Evolutionary conservation across 2,113 vertebrate genomes (phyloP), one percentile per base, ranked within the genome.

Genomic region (Hyaena hyaena): DNA sequence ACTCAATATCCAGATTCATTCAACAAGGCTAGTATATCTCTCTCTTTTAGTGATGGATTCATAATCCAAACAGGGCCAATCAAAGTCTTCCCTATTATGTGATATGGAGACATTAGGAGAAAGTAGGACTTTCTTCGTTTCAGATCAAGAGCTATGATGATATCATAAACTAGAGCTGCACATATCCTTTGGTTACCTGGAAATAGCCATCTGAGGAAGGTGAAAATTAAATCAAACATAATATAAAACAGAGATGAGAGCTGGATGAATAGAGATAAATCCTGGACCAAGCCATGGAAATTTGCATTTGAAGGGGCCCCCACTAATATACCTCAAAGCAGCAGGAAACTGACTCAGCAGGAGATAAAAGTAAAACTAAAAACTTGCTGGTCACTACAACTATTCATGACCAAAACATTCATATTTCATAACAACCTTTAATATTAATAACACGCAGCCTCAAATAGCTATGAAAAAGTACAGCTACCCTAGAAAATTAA

Each of bases 141-240:
- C 53, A 73, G 28, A 58, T 58, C 10, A 71, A 76, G 5, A 86
- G 15, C 21, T 76, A 33, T 7, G 45, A 76, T 8, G 31, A 43
- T 66, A 63, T 16, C 21, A n/a, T 71, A 39, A 58, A 33, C 24
- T 61, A 84, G 53, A 50, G 33, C 16, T 68, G 7, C 45, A 17
- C 39, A 48, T 50, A 26, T 80, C 84, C 31, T 69, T 58, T 76
- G 68, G 7, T 53, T 71, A 28, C 14, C 31, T 31, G 43, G 33
- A 74, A 61, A 9, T 0, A 16, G 31, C 11, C 23, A 24, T 88
- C 21, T 68, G 28, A 81, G 91, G 31, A 55, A 81, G 17, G 24
- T 61, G 35, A 68, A 95, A 88, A 92, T 66, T 16, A 97, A 84
- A 7, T 71, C 53, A 71, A 96, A n/a, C 23, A 65, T 35, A n/a